A percentile compares a stretch with the other conserved stretches of the same genome.
Conservation (phyloP, 2,888 invertebrate species). For the Polydrusus pterygomalis region DNA sequence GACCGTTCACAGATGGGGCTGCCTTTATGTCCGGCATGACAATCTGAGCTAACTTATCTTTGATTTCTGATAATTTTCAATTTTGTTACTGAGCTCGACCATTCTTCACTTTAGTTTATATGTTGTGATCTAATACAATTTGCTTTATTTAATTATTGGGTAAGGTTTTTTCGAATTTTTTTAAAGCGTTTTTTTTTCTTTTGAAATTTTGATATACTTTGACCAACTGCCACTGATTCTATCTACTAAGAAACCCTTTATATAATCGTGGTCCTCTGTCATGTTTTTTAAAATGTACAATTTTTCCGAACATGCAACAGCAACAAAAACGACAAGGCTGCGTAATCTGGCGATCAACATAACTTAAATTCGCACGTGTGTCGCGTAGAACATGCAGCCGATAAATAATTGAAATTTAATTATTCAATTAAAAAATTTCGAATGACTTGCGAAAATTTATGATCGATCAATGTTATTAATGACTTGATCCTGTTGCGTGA, state of each 20-base stretch:
- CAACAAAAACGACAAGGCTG: slow-evolving; percentile 23
- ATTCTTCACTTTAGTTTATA: too few species aligned
- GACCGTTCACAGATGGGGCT: too few species aligned
- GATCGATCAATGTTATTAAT: slow-evolving; percentile 36
- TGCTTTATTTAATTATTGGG: too few species aligned
- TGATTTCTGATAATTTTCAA: too few species aligned
- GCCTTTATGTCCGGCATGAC: too few species aligned
- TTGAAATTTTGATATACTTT: too few species aligned
- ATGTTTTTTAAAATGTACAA: background rate
- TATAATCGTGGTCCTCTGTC: background rate
- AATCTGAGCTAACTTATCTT: too few species aligned
- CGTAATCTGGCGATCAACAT: slow-evolving; percentile 33
- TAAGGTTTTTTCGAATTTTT: too few species aligned
- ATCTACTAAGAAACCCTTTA: background rate
- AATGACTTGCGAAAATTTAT: slow-evolving; percentile 42
- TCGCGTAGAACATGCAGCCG: slow-evolving; percentile 21
- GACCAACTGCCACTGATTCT: too few species aligned
- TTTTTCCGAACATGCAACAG: background rate
- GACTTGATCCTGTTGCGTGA: slow-evolving; percentile 31
- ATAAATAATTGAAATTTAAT: slow-evolving; percentile 51
- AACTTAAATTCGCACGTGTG: slow-evolving; percentile 44
- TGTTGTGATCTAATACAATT: too few species aligned
- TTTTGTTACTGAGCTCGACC: too few species aligned
- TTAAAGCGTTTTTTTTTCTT: too few species aligned
- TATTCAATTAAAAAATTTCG: slow-evolving; percentile 48